Evolutionary conservation across 1,140 invertebrate genomes (phyloP).

Genomic region (Pararge aegeria): DNA sequence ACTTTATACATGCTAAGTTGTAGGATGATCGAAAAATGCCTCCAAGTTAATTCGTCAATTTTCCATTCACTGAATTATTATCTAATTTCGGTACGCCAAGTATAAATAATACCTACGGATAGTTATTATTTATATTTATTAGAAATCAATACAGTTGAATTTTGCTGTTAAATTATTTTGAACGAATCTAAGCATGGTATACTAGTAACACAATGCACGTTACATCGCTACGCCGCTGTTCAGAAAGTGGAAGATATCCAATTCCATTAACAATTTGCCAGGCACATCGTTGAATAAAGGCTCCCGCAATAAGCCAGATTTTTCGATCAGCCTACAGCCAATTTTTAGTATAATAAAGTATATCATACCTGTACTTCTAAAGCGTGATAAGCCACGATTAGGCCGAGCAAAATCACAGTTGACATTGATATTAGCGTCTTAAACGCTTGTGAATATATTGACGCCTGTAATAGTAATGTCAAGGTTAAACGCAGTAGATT

Average conservation of each 20-base stretch:
- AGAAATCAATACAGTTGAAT: not conserved
- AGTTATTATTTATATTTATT: too few species aligned
- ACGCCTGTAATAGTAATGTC: constrained; percentile 87
- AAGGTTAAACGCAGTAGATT: not conserved
- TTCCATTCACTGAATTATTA: too few species aligned
- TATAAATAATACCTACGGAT: too few species aligned
- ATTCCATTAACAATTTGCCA: constrained; percentile 7
- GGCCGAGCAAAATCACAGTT: constrained; percentile 98
- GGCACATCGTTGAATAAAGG: not conserved
- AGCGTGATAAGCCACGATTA: constrained; percentile 99
- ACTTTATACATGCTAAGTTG: too few species aligned
- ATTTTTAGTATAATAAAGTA: constrained; percentile 7
- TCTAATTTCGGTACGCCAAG: too few species aligned
- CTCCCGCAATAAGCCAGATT: not conserved
- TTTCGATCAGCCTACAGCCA: constrained; percentile 7
- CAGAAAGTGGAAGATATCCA: constrained; percentile 73
- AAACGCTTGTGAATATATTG: constrained; percentile 96
- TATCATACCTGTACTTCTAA: constrained; percentile 97
- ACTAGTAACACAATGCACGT: not conserved
- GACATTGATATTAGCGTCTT: constrained; percentile 99
- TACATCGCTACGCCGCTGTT: not conserved
- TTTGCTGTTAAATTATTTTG: not conserved
- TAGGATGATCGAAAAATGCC: too few species aligned
- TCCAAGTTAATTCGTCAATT: too few species aligned
- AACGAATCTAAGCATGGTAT: not conserved